Evolutionary conservation across 37 sponge, comb jelly and placozoan genomes (phyloP).

Genomic region (Beroe ovata): DNA sequence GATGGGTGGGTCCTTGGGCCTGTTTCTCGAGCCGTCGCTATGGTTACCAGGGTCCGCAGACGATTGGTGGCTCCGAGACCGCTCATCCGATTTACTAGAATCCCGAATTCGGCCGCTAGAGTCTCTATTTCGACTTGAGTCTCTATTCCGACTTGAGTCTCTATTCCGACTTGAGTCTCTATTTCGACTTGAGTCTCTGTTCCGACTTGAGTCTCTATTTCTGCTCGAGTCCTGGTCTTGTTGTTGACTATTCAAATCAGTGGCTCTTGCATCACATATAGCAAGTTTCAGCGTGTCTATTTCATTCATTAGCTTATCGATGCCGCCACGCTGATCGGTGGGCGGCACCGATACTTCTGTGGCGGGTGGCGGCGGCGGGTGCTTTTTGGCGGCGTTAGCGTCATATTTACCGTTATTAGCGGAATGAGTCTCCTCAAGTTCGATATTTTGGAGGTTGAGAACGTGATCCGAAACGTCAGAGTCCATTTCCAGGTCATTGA

Average conservation of each 20-base stretch:
- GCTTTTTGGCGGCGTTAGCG: neutral
- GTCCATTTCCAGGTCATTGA: constrained; percentile 48
- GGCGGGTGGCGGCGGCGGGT: neutral
- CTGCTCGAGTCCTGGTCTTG: neutral
- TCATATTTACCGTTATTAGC: constrained; percentile 48
- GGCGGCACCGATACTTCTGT: neutral
- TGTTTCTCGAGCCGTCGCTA: neutral
- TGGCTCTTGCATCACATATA: constrained; percentile 11
- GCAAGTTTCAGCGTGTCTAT: constrained; percentile 53
- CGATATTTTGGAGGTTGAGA: constrained; percentile 36
- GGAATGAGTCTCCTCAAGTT: neutral
- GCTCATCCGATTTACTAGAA: too few relatives aligned
- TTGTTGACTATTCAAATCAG: neutral
- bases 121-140: neutral
- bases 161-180: neutral
- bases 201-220: constrained; percentile 3
- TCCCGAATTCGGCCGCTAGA: neutral
- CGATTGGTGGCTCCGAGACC: constrained; percentile 11
- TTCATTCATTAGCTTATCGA: constrained; percentile 64
- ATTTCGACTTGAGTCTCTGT: neutral
- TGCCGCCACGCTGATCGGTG: neutral
- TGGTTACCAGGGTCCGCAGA: neutral
- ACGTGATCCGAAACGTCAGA: constrained; percentile 4
- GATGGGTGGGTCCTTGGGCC: neutral
- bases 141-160: neutral